Evolutionary conservation across 2,113 vertebrate genomes (phyloP).

Genomic region (Myotis davidii): DNA sequence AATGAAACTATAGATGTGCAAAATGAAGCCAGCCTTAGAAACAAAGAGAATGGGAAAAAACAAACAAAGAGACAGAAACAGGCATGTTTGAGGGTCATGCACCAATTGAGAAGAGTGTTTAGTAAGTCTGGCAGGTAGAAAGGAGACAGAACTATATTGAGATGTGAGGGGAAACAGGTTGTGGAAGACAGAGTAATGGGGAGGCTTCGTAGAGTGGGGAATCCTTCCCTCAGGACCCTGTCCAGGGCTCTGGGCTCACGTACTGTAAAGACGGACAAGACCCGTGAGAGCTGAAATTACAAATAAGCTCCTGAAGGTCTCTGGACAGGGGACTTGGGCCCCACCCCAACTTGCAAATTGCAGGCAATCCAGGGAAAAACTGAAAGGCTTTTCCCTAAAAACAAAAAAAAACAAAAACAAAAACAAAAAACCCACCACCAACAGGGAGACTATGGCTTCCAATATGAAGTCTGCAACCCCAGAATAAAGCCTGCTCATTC

Average conservation of each 20-base stretch:
- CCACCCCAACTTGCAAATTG: neutral
- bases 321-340: neutral
- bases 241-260: neutral
- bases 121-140: neutral
- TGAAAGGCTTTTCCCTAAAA: neutral
- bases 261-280: neutral
- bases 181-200: neutral
- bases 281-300: neutral
- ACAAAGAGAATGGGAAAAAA: neutral
- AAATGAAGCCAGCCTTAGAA: neutral
- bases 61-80: too few species aligned
- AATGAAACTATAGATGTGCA: neutral
- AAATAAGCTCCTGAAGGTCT: neutral
- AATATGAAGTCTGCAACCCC: neutral
- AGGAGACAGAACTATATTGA: neutral
- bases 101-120: neutral
- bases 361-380: neutral
- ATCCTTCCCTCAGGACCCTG: neutral
- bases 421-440: too few species aligned
- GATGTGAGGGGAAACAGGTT: neutral
- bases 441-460: neutral
- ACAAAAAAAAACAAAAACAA: too few species aligned
- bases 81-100: neutral
- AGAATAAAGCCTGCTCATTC: neutral
- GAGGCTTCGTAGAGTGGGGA: neutral